Conservation (phyloP, 2,888 invertebrate species). For the Microdon myrmicae region DNA sequence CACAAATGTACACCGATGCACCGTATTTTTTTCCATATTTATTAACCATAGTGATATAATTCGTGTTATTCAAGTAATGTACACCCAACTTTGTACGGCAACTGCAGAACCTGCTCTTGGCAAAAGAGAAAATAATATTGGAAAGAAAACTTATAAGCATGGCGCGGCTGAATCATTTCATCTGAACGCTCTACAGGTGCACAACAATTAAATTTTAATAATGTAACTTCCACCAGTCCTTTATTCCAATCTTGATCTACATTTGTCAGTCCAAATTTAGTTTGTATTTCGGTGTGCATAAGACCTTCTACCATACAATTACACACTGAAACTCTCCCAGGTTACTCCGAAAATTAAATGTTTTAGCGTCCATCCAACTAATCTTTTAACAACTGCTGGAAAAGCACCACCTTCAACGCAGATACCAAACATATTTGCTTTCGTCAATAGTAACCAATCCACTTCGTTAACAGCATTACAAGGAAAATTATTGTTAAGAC, state of each 20-base stretch:
- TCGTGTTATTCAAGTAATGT: conserved; percentile 79
- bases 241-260: conserved; percentile 62
- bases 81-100: conserved; percentile 63
- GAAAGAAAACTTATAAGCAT: conserved; percentile 67
- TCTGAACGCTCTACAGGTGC: conserved; percentile 69
- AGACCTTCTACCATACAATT: conserved; percentile 57
- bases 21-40: too few species aligned
- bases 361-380: conserved; percentile 64
- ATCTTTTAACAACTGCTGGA: conserved; percentile 64
- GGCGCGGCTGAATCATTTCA: conserved; percentile 68
- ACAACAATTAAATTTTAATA: conserved; percentile 67
- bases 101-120: conserved; percentile 7
- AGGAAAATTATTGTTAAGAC: conserved; percentile 63
- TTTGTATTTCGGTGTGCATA: conserved; percentile 26
- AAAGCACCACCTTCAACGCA: conserved; percentile 61
- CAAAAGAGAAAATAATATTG: conserved; percentile 20
- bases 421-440: conserved; percentile 43
- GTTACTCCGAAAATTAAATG: conserved; percentile 60
- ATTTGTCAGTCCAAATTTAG: conserved; percentile 57
- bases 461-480: conserved; percentile 61
- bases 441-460: conserved; percentile 26
- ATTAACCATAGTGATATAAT: too few species aligned
- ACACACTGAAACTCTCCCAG: conserved; percentile 61
- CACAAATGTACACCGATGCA: too few species aligned
- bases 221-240: conserved; percentile 59